phyloP scores from a whole-genome alignment of 2,113 vertebrate genomes.

The Saguinus imperator region DNA sequence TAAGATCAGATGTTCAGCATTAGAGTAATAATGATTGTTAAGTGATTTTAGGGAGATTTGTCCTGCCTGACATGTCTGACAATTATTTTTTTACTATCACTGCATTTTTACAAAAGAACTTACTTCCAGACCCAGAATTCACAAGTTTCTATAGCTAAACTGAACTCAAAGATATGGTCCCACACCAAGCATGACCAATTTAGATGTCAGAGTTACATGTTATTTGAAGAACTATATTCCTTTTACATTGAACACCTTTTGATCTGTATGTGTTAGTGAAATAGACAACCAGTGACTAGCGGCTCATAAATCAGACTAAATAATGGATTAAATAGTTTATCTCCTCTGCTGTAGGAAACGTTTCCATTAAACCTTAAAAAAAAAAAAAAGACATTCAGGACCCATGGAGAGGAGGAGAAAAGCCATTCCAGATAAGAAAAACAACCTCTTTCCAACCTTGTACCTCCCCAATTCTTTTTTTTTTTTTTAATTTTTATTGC shows the following conservation, averaged over 20 bases:
- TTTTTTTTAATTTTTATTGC: too few species aligned
- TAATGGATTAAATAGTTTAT: slow-evolving; percentile 18
- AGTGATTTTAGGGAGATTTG: neutral
- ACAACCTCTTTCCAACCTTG: slow-evolving; percentile 27
- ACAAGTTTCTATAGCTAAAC: neutral
- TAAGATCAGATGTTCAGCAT: neutral
- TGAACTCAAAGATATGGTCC: neutral
- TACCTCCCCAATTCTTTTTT: neutral
- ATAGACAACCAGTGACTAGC: neutral
- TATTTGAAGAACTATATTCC: neutral
- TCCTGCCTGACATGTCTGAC: neutral
- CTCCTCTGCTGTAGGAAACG: slow-evolving; percentile 15
- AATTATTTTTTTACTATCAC: neutral
- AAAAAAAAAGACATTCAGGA: neutral
- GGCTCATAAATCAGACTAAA: slow-evolving; percentile 7
- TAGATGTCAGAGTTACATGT: neutral
- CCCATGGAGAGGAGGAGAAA: neutral
- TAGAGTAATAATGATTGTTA: neutral
- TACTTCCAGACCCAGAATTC: neutral
- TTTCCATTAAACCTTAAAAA: slow-evolving; percentile 45
- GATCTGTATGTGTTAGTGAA: neutral
- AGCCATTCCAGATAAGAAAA: slow-evolving; percentile 36
- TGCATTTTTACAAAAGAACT: neutral
- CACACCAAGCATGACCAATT: neutral
- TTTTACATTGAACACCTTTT: neutral